Percentiles rank a stretch among this genome's conserved stretches.
Evolutionary conservation across 2,797 vertebrate genomes (phyloP).

Genomic region (Sebastolobus altivelis): DNA sequence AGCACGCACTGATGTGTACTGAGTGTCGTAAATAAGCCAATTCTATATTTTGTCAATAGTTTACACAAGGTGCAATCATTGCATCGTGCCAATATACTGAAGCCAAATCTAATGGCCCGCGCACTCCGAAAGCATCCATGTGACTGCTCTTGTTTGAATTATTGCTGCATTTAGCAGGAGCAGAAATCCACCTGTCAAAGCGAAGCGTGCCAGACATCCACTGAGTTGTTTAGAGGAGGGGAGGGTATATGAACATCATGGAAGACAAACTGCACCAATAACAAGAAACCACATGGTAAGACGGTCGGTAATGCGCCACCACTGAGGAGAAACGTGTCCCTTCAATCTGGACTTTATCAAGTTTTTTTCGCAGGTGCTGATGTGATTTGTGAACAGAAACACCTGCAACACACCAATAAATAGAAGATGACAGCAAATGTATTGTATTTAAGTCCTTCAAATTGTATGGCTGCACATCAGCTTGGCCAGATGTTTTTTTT

Average conservation of each 20-base stretch:
- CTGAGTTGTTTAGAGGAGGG: background rate
- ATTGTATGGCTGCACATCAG: background rate
- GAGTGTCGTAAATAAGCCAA: background rate
- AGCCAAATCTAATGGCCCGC: background rate
- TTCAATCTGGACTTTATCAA: background rate
- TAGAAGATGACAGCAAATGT: background rate
- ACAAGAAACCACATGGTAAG: background rate
- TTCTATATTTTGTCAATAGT: background rate
- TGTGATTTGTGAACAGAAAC: background rate
- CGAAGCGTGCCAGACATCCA: background rate
- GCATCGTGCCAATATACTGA: background rate
- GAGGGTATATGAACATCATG: background rate
- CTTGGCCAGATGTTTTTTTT: background rate
- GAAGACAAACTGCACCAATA: background rate
- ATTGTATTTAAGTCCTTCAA: background rate
- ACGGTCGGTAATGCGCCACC: background rate
- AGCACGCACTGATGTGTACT: background rate
- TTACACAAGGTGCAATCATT: background rate
- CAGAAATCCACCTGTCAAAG: constrained; percentile 16
- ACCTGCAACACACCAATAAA: background rate
- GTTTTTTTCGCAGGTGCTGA: background rate
- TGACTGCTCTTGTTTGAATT: constrained; percentile 5
- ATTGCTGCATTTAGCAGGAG: constrained; percentile 9
- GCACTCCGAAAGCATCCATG: background rate
- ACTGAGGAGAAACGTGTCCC: background rate